phyloP scores from a whole-genome alignment of 2,888 invertebrate genomes.

The Amphipyra tragopoginis region DNA sequence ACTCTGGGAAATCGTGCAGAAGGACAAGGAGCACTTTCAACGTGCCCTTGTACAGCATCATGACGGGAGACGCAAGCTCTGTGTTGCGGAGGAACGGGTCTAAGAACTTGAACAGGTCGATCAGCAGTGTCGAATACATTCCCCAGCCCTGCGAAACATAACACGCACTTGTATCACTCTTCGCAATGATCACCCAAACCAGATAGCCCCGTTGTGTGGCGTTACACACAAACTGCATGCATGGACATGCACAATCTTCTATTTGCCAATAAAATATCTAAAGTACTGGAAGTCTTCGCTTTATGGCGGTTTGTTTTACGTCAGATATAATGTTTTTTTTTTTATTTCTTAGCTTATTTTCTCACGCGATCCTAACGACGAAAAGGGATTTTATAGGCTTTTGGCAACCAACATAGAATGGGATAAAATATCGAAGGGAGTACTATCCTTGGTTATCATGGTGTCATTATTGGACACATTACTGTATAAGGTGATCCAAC shows the following conservation, averaged over 20 bases:
- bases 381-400: too few species aligned
- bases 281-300: background rate
- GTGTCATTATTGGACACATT: too few species aligned
- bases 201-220: slow-evolving; percentile 4
- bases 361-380: too few species aligned
- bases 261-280: slow-evolving; percentile 15
- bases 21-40: slow-evolving; percentile 97
- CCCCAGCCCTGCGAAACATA: slow-evolving; percentile 94
- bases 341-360: too few species aligned
- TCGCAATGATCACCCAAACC: background rate
- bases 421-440: too few species aligned
- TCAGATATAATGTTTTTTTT: background rate
- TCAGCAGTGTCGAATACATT: slow-evolving; percentile 98
- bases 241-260: slow-evolving; percentile 44
- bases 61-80: slow-evolving; percentile 98
- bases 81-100: slow-evolving; percentile 99
- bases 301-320: background rate
- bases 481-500: too few species aligned
- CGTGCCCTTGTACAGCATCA: slow-evolving; percentile 98
- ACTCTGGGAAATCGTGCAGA: slow-evolving; percentile 99
- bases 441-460: too few species aligned
- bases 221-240: slow-evolving; percentile 33
- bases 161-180: slow-evolving; percentile 9
- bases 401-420: too few species aligned
- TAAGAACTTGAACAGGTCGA: slow-evolving; percentile 98